Evolutionary conservation across 1,140 invertebrate species (phyloP).

Genomic region (Ruditapes philippinarum): DNA sequence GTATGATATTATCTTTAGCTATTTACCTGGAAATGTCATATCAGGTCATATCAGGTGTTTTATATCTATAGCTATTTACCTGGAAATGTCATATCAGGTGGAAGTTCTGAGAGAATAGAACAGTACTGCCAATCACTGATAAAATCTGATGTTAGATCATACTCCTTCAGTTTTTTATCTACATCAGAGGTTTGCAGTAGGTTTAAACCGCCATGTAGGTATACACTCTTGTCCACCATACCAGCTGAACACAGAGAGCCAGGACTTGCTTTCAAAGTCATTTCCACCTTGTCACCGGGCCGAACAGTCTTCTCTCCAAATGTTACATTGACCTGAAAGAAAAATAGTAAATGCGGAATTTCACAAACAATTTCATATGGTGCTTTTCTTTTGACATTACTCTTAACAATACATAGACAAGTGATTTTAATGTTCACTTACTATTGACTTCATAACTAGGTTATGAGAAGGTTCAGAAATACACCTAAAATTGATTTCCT

Average conservation of each 20-base stretch:
- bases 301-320: conserved; percentile 86
- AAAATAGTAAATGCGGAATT: no score
- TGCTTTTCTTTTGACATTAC: no score
- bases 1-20: no score
- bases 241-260: conserved; percentile 89
- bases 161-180: not conserved
- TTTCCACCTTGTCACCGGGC: conserved; percentile 87
- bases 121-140: conserved; percentile 61
- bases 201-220: conserved; percentile 86
- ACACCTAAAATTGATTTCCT: no score
- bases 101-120: not conserved
- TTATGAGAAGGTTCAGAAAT: no score
- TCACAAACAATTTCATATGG: no score
- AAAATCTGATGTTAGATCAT: conserved; percentile 60
- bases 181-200: conserved; percentile 70
- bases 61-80: not conserved
- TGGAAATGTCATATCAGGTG: conserved; percentile 42
- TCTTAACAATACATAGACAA: no score
- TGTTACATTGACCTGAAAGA: conserved; percentile 82
- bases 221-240: conserved; percentile 89
- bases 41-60: no score
- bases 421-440: no score
- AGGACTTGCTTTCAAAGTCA: conserved; percentile 88
- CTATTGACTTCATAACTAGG: no score
- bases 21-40: no score